Evolutionary conservation across 2,797 vertebrate species (phyloP).

Genomic region (Myripristis jacobus): DNA sequence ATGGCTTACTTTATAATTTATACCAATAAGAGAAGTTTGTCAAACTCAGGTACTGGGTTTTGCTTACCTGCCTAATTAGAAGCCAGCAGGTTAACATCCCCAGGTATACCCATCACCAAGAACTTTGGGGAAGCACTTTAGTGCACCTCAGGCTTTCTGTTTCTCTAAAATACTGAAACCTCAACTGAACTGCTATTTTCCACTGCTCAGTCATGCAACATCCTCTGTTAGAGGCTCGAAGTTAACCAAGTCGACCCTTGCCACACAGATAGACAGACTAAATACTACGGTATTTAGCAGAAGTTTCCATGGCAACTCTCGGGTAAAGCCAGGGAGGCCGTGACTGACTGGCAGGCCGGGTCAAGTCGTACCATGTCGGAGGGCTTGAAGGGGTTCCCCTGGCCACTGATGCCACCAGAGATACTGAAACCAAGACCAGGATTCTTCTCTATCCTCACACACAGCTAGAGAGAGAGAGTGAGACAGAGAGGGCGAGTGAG

Average conservation of each 20-base stretch:
- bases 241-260: conserved; percentile 70
- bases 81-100: background rate
- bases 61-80: background rate
- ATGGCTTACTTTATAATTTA: background rate
- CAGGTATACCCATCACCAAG: too few relatives aligned
- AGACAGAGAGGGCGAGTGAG: background rate
- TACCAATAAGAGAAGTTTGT: background rate
- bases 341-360: conserved; percentile 68
- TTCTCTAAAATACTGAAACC: too few relatives aligned
- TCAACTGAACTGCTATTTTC: background rate
- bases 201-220: conserved; percentile 12
- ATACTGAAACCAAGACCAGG: conserved; percentile 99
- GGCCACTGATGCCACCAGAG: conserved; percentile 98
- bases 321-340: conserved; percentile 65
- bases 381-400: conserved; percentile 99
- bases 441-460: conserved; percentile 99
- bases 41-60: conserved; percentile 1
- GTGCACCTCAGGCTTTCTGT: background rate
- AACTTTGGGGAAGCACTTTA: background rate
- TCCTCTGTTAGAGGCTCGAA: conserved; percentile 51
- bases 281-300: conserved; percentile 69
- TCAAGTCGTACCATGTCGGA: conserved; percentile 95
- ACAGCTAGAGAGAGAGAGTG: conserved; percentile 84
- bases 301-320: conserved; percentile 84
- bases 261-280: conserved; percentile 46